Conservation (phyloP, 2,113 vertebrate genomes). For the Mellivora capensis region DNA sequence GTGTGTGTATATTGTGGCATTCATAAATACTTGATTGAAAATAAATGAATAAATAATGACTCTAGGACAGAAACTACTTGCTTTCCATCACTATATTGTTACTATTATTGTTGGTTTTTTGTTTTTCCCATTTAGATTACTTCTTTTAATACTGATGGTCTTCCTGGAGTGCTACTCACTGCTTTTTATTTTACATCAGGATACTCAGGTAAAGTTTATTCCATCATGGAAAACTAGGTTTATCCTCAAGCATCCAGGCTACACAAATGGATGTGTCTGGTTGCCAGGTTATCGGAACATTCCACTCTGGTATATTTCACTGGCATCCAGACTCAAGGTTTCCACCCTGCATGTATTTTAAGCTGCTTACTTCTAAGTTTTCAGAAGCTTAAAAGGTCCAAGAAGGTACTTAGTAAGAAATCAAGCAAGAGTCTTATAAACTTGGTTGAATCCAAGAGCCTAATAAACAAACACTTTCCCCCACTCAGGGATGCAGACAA, state of each 20-base stretch:
- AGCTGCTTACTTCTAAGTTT: background rate
- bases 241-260: background rate
- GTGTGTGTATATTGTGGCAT: background rate
- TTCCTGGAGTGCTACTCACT: background rate
- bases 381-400: background rate
- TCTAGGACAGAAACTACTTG: background rate
- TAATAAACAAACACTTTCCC: background rate
- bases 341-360: background rate
- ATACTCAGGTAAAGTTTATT: background rate
- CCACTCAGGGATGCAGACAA: background rate
- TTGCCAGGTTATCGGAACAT: background rate
- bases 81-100: background rate
- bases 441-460: background rate
- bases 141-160: background rate
- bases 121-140: background rate
- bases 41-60: background rate
- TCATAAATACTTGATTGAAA: background rate
- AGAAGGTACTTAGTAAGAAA: background rate
- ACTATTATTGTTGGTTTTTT: background rate
- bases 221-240: background rate
- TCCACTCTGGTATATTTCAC: background rate
- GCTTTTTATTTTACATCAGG: background rate
- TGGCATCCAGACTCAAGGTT: background rate
- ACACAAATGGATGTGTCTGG: background rate
- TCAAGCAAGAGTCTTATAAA: background rate